Evolutionary conservation across 2,888 invertebrate genomes (phyloP).

Genomic region (Petrolisthes cinctipes): DNA sequence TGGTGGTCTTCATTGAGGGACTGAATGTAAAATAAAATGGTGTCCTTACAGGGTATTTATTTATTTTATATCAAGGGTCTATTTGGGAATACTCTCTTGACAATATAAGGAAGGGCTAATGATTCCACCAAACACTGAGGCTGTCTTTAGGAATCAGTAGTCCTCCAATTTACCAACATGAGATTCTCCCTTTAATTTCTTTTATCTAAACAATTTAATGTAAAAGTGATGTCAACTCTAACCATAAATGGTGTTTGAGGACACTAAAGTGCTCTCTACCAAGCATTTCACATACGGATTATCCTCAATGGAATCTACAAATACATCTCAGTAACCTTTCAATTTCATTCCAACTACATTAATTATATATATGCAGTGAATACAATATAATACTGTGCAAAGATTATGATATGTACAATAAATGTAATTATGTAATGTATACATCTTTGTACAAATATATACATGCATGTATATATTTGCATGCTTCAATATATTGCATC

Average conservation of each 20-base stretch:
- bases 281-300: background rate
- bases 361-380: background rate
- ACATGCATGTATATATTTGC: background rate
- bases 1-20: too few relatives aligned
- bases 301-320: background rate
- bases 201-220: background rate
- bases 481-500: background rate
- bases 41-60: too few relatives aligned
- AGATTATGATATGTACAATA: background rate
- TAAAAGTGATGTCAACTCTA: background rate
- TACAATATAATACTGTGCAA: background rate
- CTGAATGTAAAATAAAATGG: too few relatives aligned
- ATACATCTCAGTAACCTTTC: background rate
- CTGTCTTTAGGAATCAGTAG: too few relatives aligned
- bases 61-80: too few relatives aligned
- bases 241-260: conserved; percentile 29
- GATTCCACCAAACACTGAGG: too few relatives aligned
- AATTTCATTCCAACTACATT: background rate
- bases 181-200: too few relatives aligned
- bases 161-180: too few relatives aligned
- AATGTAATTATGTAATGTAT: background rate
- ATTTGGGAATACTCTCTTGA: too few relatives aligned
- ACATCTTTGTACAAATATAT: conserved; percentile 14
- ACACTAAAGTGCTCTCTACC: conserved; percentile 23
- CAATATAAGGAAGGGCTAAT: too few relatives aligned